Conservation (phyloP, 2,797 vertebrate genomes). For the Smutsia temminckii region DNA sequence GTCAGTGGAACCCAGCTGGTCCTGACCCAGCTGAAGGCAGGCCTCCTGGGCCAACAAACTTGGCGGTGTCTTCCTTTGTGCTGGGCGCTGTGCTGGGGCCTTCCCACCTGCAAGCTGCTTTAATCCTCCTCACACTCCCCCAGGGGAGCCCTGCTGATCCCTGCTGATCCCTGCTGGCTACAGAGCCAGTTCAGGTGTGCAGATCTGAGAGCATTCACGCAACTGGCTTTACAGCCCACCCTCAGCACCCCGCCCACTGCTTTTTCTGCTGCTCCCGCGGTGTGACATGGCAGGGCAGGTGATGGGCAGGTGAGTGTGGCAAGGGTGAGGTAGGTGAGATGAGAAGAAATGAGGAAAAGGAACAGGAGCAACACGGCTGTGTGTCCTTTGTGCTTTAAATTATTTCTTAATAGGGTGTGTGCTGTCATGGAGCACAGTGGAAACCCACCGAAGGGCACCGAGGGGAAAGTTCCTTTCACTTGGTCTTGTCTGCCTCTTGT, state of each 20-base stretch:
- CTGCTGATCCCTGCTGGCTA: neutral
- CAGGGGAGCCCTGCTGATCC: neutral
- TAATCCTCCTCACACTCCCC: neutral
- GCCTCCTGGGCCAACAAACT: neutral
- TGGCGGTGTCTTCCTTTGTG: neutral
- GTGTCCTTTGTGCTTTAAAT: neutral
- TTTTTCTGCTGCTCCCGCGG: neutral
- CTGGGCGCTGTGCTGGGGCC: neutral
- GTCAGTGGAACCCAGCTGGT: neutral
- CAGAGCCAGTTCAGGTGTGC: neutral
- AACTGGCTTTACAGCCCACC: neutral
- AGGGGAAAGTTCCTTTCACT: neutral
- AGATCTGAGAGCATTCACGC: neutral
- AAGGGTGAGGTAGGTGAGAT: neutral
- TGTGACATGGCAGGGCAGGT: accelerated
- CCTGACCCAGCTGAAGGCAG: neutral
- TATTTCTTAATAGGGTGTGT: neutral
- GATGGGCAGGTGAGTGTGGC: accelerated
- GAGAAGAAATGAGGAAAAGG: neutral
- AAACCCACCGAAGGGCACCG: neutral
- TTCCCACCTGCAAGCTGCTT: neutral
- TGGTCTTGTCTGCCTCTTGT: no score
- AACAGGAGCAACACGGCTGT: accelerated
- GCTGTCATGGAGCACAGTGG: neutral
- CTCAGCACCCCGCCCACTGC: neutral